Base-by-base conservation (phyloP, 37 sponge, comb jelly and placozoan species). In the Haliclona indistincta region DNA sequence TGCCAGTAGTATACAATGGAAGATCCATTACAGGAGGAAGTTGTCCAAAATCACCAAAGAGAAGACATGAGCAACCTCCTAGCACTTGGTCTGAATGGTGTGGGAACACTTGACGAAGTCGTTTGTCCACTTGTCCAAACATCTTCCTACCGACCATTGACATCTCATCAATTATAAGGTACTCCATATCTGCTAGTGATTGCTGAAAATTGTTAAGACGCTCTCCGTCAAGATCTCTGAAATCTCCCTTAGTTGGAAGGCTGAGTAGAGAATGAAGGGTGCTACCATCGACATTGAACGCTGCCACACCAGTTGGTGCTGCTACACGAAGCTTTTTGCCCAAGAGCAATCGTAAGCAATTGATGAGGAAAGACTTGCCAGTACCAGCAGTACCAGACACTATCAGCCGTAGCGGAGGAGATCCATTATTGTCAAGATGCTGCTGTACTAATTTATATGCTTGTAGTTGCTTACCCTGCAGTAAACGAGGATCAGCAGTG, bases 81-180 rank as follows among this genome's bases (percentile, higher is more conserved):
- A 85, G 64, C 0, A 71, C 19, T 28, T 67, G 33, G 1, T 83
- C 60, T 56, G 70, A 3, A 34, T 33, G 37, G n/a, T 68, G 76
- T 38, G 84, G 84, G 47, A 85, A 85, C 5, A 35, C 73, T 32
- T 78, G 72, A 43, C 64, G 77, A 4, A 82, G 77, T 38, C 77
- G 56, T 39, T 26, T 64, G 73, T 78, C 78, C 15, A 79, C 54
- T 39, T 78, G 86, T 40, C 86, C 75, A 66, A 86, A 66, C 0
- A 78, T 6, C 30, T 78, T 86, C 38, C 78, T 70, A 4, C 73
- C 65, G 7, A 84, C 67, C 85, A 84, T 77, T 6, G 85, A 77
- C 64, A 70, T 84, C 65, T 84, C 73, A 42, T 84, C 72, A 41
- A 84, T 84, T 71, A 84, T 84, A 32, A 84, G 56, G 65, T 84